These are phyloP conservation scores for Troides oblongomaculatus DNA, from an alignment of 2,888 invertebrate genomes.

Conservation along the genomic window DNA sequence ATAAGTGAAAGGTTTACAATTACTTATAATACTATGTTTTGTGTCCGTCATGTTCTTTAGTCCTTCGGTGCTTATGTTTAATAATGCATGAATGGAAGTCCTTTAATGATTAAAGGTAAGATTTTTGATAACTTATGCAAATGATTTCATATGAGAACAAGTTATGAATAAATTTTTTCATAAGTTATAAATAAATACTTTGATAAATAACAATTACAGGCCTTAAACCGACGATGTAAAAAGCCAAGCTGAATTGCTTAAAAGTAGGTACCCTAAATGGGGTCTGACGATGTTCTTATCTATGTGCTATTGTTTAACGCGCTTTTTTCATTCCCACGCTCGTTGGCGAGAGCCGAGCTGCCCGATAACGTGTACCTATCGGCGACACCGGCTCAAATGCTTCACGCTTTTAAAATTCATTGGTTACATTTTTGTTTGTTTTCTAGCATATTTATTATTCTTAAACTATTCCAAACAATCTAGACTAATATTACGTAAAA, in stretches of 20 bases:
- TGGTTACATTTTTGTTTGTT: constrained; percentile 23
- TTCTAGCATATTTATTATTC: constrained; percentile 2
- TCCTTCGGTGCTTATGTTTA: no score
- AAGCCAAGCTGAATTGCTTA: constrained; percentile 65
- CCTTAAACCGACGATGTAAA: constrained; percentile 42
- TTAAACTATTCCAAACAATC: not conserved
- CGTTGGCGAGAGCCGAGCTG: constrained; percentile 47
- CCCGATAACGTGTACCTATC: constrained; percentile 62
- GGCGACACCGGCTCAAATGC: constrained; percentile 38
- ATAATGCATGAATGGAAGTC: no score
- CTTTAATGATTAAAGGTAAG: no score
- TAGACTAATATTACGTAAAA: not conserved
- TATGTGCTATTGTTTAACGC: constrained; percentile 75
- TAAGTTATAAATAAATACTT: no score
- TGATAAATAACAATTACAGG: not conserved
- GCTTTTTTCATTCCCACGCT: constrained; percentile 78
- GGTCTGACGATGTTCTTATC: constrained; percentile 73
- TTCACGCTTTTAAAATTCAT: constrained; percentile 35
- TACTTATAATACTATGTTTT: no score
- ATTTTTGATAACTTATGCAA: no score
- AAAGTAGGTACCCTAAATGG: constrained; percentile 71
- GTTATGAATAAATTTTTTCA: no score
- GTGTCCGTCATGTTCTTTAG: no score
- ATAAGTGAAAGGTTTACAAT: no score
- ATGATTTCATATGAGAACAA: no score